These are phyloP conservation scores for Myopa tessellatipennis DNA, from an alignment of 2,888 invertebrate species.

Conservation along the genomic window DNA sequence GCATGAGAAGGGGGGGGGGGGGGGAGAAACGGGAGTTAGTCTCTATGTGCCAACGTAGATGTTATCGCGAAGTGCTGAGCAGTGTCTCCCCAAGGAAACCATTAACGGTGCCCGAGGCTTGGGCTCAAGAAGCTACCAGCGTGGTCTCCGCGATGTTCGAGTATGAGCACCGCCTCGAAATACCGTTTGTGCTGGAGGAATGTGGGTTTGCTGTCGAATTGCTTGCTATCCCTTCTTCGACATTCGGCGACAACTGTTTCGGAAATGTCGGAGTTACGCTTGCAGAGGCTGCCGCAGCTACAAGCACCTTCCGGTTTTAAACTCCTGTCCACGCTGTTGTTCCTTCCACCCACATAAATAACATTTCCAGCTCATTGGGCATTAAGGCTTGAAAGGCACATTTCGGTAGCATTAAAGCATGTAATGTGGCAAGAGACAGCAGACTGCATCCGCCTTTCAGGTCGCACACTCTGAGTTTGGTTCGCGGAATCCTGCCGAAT, in stretches of 20 bases:
- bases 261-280: background rate
- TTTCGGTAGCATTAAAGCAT: conserved; percentile 3
- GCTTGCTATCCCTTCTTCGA: too few species aligned
- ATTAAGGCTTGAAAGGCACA: background rate
- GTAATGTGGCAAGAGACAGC: conserved; percentile 26
- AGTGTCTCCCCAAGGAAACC: too few species aligned
- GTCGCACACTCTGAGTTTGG: conserved; percentile 36
- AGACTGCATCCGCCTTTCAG: background rate
- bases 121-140: too few species aligned
- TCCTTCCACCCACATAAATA: background rate
- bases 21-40: background rate
- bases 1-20: background rate
- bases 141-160: too few species aligned
- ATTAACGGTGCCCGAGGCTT: too few species aligned
- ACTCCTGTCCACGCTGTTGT: background rate
- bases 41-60: too few species aligned
- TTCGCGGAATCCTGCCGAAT: conserved; percentile 57
- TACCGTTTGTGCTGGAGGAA: too few species aligned
- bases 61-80: too few species aligned
- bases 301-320: background rate
- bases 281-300: background rate
- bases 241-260: background rate
- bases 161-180: too few species aligned
- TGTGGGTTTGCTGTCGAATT: too few species aligned
- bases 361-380: conserved; percentile 9